Conservation (phyloP, 1,140 invertebrate species). For the Lepidurus packardi region DNA sequence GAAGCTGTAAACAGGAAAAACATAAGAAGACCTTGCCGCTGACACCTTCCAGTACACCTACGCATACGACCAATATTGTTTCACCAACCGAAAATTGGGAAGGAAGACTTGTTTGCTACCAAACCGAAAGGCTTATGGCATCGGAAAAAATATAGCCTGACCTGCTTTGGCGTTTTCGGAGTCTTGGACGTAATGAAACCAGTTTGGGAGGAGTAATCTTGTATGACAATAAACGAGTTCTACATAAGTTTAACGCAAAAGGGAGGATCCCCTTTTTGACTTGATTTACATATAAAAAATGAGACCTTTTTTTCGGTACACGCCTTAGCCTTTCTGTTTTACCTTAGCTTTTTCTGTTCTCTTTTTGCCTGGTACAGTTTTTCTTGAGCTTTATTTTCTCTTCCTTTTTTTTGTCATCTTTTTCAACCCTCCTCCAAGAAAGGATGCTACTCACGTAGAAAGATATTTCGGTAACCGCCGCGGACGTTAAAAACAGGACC, state of each 20-base stretch:
- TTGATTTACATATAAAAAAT: constrained; percentile 17
- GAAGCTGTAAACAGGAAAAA: neutral
- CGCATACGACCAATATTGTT: neutral
- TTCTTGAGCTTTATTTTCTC: too few relatives aligned
- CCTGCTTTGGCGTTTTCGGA: neutral
- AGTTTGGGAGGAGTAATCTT: constrained; percentile 19
- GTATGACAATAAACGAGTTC: constrained; percentile 13
- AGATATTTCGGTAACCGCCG: neutral
- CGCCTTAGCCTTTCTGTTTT: neutral
- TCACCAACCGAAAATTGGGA: neutral
- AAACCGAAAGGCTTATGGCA: neutral
- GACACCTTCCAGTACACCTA: neutral
- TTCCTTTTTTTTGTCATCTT: neutral
- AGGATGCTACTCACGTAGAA: neutral
- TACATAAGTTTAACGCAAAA: neutral
- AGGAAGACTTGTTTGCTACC: neutral
- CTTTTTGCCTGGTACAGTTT: neutral
- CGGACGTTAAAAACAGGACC: neutral
- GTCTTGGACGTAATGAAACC: neutral
- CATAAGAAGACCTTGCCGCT: neutral
- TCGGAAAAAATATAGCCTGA: neutral
- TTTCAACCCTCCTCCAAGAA: neutral
- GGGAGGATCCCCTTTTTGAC: neutral
- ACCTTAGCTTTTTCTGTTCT: neutral
- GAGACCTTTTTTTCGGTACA: neutral